Evolutionary conservation across 2,888 invertebrate species (phyloP), one percentile per base, ranked within the genome.

Genomic region (Amaurobius ferox): DNA sequence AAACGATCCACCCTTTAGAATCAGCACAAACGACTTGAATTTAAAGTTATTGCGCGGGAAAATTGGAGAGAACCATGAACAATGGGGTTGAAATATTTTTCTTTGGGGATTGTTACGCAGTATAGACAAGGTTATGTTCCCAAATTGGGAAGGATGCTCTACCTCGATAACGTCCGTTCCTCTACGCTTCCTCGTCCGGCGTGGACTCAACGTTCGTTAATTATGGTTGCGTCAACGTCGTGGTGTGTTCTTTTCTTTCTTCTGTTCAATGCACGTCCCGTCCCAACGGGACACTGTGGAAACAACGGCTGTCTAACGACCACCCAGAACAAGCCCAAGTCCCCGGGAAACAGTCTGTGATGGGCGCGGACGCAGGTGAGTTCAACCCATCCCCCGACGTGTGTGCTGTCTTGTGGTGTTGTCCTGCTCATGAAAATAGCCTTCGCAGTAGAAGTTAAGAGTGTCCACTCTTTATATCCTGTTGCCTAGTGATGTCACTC

Each of bases 241-340:
- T 55, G 77, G 80, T 80, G 79, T 83, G 76, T 79, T 86, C 72
- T 80, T 86, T 85, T 80, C 61, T 55, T 23, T 86, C 80, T 87
- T 87, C 81, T 87, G 80, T 80, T 79, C 62, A 77, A 87, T 81
- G 87, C 87, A 62, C 71, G 81, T 70, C 80, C 87, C 72, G 80
- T 87, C 80, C 62, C 87, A 76, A 77, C 48, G 80, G 77, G 87
- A 87, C 87, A 77, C 80, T 80, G 80, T 80, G 87, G 80, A 80
- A 80, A 87, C 80, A 77, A 87, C 87, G 80, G 87, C 87, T 72
- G 87, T 87, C 32, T 87, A 78, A 87, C 62, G 67, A 55, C 55
- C 55, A 44, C 9, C 16, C 19, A 55, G 55, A 55, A 66, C 11
- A 80, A 87, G 72, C 72, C 66, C 5, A 79, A 78, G 67, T 64